Evolutionary conservation across 92 coral and sea anemone genomes (phyloP).

Genomic region (Anthopleura xanthogrammica): DNA sequence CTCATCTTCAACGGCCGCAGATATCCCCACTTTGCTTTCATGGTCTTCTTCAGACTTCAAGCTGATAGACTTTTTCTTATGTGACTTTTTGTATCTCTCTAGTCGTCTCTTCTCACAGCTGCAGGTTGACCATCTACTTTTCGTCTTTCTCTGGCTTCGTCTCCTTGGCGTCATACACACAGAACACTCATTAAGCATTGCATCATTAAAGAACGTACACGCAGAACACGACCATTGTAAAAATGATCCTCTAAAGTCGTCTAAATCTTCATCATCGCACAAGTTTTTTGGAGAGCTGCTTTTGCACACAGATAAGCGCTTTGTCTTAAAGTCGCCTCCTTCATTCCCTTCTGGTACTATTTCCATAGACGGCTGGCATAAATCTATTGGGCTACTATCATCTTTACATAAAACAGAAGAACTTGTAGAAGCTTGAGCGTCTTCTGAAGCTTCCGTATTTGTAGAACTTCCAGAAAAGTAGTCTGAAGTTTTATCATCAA

Average conservation of each 20-base stretch:
- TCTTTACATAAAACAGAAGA: not conserved
- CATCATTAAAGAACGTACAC: constrained; percentile 68
- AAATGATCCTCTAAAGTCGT: constrained; percentile 24
- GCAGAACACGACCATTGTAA: constrained; percentile 68
- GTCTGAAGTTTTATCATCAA: not conserved
- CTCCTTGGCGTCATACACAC: constrained; percentile 76
- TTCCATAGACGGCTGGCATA: not conserved
- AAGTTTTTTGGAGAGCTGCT: not conserved
- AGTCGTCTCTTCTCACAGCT: constrained; percentile 21
- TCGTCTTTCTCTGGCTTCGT: constrained; percentile 60
- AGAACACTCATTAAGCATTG: constrained; percentile 76
- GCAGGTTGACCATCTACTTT: constrained; percentile 13
- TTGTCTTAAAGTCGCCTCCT: not conserved
- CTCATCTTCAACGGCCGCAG: not conserved
- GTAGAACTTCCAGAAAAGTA: constrained; percentile 3
- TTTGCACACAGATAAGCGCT: not conserved
- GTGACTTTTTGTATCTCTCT: constrained; percentile 1
- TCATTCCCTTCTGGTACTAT: not conserved
- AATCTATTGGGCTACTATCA: not conserved
- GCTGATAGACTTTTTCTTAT: not conserved
- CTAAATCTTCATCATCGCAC: not conserved
- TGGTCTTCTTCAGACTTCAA: not conserved
- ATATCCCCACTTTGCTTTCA: not conserved
- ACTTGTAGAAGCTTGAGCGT: not conserved
- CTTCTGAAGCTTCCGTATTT: not conserved